Evolutionary conservation across 2,888 invertebrate genomes (phyloP), one percentile per base, ranked within the genome.

Genomic region (Clostera curtula): DNA sequence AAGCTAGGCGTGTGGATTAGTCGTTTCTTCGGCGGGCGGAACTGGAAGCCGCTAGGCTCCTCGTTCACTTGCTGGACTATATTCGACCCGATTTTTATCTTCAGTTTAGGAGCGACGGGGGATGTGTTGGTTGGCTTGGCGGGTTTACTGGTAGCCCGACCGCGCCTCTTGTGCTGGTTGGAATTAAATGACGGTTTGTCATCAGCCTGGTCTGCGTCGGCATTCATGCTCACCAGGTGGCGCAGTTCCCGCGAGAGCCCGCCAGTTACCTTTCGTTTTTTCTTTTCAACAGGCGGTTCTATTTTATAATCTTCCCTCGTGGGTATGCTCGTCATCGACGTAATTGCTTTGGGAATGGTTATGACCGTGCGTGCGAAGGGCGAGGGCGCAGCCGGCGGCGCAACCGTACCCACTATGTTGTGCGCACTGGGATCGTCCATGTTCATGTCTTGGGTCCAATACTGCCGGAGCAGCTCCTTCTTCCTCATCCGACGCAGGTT

Each of bases 401-500:
- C 84, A 24, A 87, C 76, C 8, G 57, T 49, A 6, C 86, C 85
- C 9, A 84, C 79, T 9, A 86, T 63, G 24, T 83, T 84, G 2
- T 26, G 26, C 12, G 87, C n/a, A n/a, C n/a, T 79, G 3, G 90
- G 89, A 46, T 93, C 93, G 49, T 92, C 92, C 88, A 92, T 92
- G 53, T 94, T 93, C 88, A 92, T 93, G 53, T 94, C 93, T 56
- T 93, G 93, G 7, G 92, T 92, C 84, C 93, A 93, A 43, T 82
- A 82, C 57, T 95, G 92, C 10, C 93, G 87, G 14, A 96, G 71
- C 26, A 96, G 63, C 60, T 96, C 95, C 56, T 96, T 96, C 76
- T 96, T 96, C 3, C 95, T 86, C 95, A 95, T 96, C 10, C 95
- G 86, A 12, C 95, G 82, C 22, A 94, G 84, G 65, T 90, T 93